phyloP scores from a whole-genome alignment of 2,888 invertebrate species.

The Chelonus formosanus region DNA sequence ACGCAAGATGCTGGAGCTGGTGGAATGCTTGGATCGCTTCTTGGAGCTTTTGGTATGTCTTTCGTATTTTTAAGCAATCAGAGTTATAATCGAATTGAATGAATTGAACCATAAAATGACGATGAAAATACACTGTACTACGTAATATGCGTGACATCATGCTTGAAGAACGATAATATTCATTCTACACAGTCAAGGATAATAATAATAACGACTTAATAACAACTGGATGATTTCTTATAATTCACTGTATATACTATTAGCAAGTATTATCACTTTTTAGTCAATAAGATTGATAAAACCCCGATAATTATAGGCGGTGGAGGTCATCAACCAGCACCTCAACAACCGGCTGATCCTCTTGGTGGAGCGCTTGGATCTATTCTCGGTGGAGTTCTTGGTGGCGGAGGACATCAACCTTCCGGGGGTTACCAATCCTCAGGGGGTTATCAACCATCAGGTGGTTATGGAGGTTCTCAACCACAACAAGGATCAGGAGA shows the following conservation, averaged over 20 bases:
- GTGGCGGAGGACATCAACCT: slow-evolving; percentile 53
- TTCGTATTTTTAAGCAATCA: slow-evolving; percentile 1
- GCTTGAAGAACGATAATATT: slow-evolving; percentile 5
- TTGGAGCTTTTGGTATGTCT: slow-evolving; percentile 58
- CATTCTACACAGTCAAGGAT: slow-evolving; percentile 21
- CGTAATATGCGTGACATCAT: slow-evolving; percentile 23
- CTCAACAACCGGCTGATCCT: slow-evolving; percentile 47
- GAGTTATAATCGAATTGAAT: neutral
- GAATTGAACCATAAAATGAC: neutral
- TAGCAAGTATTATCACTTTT: neutral
- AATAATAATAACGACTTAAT: slow-evolving; percentile 16
- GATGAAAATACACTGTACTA: neutral
- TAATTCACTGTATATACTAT: neutral
- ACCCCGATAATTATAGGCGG: slow-evolving; percentile 29
- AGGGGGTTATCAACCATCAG: slow-evolving; percentile 43
- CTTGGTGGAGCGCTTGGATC: slow-evolving; percentile 52
- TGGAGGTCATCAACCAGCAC: slow-evolving; percentile 43
- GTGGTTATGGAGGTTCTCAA: slow-evolving; percentile 42
- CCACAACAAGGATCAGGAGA: slow-evolving; percentile 44
- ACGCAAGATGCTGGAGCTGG: slow-evolving; percentile 47
- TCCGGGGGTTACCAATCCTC: slow-evolving; percentile 48
- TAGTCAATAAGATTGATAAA: neutral
- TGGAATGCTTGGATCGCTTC: slow-evolving; percentile 57
- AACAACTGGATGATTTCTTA: slow-evolving; percentile 5
- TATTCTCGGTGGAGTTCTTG: slow-evolving; percentile 57